phyloP scores from a whole-genome alignment of 2,797 vertebrate genomes.

The Graptemys geographica region DNA sequence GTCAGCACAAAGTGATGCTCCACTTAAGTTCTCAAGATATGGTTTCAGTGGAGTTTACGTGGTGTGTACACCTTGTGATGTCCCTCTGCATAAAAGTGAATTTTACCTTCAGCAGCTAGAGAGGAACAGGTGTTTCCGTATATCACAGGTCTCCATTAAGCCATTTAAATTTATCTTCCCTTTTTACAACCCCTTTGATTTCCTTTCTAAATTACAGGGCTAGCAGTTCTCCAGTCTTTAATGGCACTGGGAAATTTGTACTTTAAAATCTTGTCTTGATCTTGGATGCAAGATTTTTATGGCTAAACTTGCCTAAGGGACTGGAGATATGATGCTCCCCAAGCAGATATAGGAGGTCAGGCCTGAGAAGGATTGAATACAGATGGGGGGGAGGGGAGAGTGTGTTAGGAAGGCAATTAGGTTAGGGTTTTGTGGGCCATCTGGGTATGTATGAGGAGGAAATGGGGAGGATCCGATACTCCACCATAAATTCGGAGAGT shows the following conservation, averaged over 20 bases:
- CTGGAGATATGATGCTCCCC: neutral
- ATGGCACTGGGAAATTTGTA: neutral
- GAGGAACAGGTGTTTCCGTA: neutral
- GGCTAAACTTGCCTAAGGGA: neutral
- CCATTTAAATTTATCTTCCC: neutral
- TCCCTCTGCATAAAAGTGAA: neutral
- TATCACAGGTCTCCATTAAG: slow-evolving; percentile 33
- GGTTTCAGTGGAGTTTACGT: neutral
- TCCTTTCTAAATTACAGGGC: slow-evolving; percentile 20
- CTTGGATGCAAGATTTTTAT: neutral
- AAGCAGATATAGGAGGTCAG: neutral
- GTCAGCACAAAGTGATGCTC: neutral
- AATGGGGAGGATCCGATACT: neutral
- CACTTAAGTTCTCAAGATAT: neutral
- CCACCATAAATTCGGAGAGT: neutral
- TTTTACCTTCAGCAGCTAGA: neutral
- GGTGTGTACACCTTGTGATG: neutral
- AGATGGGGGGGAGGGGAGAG: neutral
- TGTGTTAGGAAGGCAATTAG: neutral
- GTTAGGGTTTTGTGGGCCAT: neutral
- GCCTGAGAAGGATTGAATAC: neutral
- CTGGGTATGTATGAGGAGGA: neutral
- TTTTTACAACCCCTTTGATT: neutral
- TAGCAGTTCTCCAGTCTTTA: neutral
- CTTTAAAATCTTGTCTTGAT: slow-evolving; percentile 2